These are phyloP conservation scores for Silurus lanzhouensis DNA, from an alignment of 2,797 vertebrate genomes.

Conservation along the genomic window DNA sequence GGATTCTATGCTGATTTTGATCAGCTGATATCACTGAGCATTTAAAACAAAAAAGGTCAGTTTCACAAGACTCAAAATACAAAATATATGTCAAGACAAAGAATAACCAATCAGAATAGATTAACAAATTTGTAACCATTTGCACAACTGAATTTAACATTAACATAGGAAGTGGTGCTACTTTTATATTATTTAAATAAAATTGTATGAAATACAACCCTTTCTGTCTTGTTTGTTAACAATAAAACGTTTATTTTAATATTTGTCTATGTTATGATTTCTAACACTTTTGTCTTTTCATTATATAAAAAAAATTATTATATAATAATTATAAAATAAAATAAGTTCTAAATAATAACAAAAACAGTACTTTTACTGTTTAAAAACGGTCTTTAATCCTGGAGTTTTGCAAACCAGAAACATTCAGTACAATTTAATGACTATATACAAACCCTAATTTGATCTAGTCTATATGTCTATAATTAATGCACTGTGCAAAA, in stretches of 20 bases:
- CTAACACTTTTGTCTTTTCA: too few species aligned
- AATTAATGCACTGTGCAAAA: neutral
- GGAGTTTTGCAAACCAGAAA: too few species aligned
- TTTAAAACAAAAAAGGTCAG: slow-evolving; percentile 44
- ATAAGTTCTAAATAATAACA: neutral
- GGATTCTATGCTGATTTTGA: neutral
- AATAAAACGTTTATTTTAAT: too few species aligned
- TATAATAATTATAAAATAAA: neutral
- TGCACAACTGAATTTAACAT: neutral
- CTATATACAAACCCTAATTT: neutral
- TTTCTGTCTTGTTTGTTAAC: neutral
- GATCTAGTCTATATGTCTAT: neutral
- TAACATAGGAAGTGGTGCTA: neutral
- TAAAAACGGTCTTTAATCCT: too few species aligned
- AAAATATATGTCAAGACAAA: slow-evolving; percentile 48
- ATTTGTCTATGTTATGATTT: neutral
- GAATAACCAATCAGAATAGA: neutral
- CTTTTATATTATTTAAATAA: neutral
- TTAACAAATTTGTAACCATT: neutral
- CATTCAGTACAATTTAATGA: neutral
- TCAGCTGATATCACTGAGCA: slow-evolving; percentile 40
- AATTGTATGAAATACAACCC: neutral
- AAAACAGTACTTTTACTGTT: too few species aligned
- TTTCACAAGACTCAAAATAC: slow-evolving; percentile 25
- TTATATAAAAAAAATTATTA: too few species aligned